A percentile compares a stretch with the other conserved stretches of the same genome.
Evolutionary conservation across 2,113 vertebrate species (phyloP).

Genomic region (Tenrec ecaudatus): DNA sequence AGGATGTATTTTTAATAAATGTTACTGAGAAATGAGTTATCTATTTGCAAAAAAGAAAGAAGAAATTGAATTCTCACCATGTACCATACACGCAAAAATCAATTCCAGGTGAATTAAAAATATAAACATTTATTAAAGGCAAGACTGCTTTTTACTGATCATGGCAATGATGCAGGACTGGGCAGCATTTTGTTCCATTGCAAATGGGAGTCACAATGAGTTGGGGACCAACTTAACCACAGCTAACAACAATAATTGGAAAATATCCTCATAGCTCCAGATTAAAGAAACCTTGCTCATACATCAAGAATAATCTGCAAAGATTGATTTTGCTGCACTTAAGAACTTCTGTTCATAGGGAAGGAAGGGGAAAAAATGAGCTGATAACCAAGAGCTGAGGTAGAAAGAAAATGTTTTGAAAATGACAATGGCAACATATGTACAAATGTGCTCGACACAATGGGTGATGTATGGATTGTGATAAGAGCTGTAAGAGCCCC

Average conservation of each 20-base stretch:
- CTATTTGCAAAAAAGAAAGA: constrained; percentile 5
- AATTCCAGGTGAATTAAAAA: constrained; percentile 41
- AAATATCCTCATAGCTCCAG: neutral
- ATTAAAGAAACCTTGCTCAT: neutral
- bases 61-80: neutral
- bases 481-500: no score
- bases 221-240: neutral
- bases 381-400: no score
- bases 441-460: no score
- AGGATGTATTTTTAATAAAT: constrained; percentile 28
- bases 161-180: neutral
- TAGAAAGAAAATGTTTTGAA: no score
- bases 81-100: neutral
- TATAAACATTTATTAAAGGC: constrained; percentile 1
- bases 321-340: neutral
- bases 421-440: no score
- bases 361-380: no score
- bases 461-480: no score
- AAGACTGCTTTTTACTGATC: neutral
- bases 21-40: neutral
- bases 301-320: neutral
- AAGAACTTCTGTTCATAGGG: constrained; percentile 17
- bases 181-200: neutral
- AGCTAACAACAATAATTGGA: neutral
- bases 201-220: neutral